Conservation (phyloP, 2,888 invertebrate genomes). For the Clivina fossor region DNA sequence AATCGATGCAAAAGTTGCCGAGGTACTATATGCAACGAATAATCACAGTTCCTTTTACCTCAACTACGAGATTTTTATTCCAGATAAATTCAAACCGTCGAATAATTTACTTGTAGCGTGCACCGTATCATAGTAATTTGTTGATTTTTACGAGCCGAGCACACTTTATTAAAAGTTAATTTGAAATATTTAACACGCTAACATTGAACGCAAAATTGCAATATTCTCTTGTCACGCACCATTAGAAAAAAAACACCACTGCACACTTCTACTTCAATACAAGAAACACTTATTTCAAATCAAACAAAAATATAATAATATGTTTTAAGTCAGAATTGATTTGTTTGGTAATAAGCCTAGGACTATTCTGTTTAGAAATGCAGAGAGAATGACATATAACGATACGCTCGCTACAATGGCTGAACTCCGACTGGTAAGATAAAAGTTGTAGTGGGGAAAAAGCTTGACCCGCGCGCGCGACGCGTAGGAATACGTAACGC, state of each 20-base stretch:
- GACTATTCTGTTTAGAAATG: not conserved
- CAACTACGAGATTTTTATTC: constrained; percentile 13
- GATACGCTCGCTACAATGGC: constrained; percentile 9
- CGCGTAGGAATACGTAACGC: constrained; percentile 12
- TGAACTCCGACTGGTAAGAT: constrained; percentile 26
- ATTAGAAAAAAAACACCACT: constrained; percentile 3
- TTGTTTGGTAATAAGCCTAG: not conserved
- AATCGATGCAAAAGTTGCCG: not conserved
- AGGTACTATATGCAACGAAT: not conserved
- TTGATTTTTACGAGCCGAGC: constrained; percentile 28
- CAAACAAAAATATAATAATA: not conserved
- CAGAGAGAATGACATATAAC: not conserved
- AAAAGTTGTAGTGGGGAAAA: too few species aligned
- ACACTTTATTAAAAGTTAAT: constrained; percentile 26
- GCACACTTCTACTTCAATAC: not conserved
- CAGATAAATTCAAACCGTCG: constrained; percentile 14
- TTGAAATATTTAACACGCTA: constrained; percentile 22
- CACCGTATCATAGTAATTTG: constrained; percentile 22
- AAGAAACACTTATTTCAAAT: constrained; percentile 5
- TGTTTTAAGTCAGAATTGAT: not conserved
- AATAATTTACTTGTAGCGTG: constrained; percentile 24
- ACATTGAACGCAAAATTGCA: not conserved
- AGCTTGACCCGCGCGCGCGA: constrained; percentile 18
- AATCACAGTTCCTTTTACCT: constrained; percentile 23
- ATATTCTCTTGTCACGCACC: not conserved